phyloP scores from a whole-genome alignment of 2,888 invertebrate genomes.

The Caenorhabditis uteleia region DNA sequence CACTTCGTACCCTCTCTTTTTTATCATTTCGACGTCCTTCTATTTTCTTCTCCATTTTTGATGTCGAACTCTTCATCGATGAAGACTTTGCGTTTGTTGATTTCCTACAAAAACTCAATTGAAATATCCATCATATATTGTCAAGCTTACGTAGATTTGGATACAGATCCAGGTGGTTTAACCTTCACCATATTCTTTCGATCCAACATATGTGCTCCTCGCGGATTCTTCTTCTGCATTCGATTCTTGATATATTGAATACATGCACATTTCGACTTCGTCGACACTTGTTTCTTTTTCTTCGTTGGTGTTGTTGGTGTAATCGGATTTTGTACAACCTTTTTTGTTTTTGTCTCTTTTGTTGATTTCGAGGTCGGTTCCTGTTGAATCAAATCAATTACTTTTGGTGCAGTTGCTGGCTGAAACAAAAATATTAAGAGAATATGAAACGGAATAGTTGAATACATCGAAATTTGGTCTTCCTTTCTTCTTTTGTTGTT shows the following conservation, averaged over 20 bases:
- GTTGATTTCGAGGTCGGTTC: conserved; percentile 4
- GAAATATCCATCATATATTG: too few species aligned
- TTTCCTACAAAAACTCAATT: too few species aligned
- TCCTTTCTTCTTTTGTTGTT: conserved; percentile 4
- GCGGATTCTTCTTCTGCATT: conserved; percentile 14
- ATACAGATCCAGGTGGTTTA: background rate
- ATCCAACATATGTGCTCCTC: too few species aligned
- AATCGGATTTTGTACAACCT: conserved; percentile 3
- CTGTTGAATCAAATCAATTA: conserved; percentile 24
- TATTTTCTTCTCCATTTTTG: too few species aligned
- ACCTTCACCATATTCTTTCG: conserved; percentile 11
- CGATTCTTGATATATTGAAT: conserved; percentile 23
- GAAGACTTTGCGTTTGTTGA: too few species aligned
- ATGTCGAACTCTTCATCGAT: too few species aligned
- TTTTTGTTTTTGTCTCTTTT: background rate
- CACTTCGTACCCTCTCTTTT: too few species aligned
- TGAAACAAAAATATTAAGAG: conserved; percentile 5
- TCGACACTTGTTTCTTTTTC: conserved; percentile 8
- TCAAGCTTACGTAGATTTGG: background rate
- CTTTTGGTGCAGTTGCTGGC: conserved; percentile 21
- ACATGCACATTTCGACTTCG: conserved; percentile 21
- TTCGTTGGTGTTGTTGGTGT: background rate
- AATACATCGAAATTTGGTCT: conserved; percentile 20
- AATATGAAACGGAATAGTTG: background rate
- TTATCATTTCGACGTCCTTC: too few species aligned